Evolutionary conservation across 2,888 invertebrate genomes (phyloP).

Genomic region (Himalopsyche kuldschensis): DNA sequence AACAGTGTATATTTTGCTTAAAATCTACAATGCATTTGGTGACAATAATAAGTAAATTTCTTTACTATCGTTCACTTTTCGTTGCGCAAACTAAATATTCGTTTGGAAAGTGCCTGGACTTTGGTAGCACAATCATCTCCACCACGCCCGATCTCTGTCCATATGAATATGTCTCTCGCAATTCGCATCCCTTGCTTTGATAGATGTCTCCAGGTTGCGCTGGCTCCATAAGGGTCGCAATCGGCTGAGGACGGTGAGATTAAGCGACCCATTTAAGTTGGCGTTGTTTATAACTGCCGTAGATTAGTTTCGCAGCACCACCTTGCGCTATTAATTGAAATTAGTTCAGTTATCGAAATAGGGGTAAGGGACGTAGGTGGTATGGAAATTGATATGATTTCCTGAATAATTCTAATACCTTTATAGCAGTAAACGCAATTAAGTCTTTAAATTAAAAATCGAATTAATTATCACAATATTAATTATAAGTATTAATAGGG

Average conservation of each 20-base stretch:
- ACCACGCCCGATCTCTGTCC: slow-evolving; percentile 32
- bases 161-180: slow-evolving; percentile 37
- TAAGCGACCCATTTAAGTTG: slow-evolving; percentile 40
- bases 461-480: no score
- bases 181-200: slow-evolving; percentile 35
- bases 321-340: slow-evolving; percentile 40
- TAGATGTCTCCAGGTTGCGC: slow-evolving; percentile 35
- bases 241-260: slow-evolving; percentile 32
- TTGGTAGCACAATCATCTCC: slow-evolving; percentile 4
- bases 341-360: slow-evolving; percentile 38
- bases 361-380: neutral
- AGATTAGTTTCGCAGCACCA: slow-evolving; percentile 32
- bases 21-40: no score
- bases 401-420: no score
- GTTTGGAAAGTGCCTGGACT: neutral
- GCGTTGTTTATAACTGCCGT: slow-evolving; percentile 38
- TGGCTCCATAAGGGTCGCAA: neutral
- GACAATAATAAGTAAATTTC: no score
- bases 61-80: neutral
- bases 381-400: neutral
- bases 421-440: no score
- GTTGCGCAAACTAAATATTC: neutral
- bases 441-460: no score
- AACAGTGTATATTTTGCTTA: no score
- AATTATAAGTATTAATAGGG: no score